phyloP scores from a whole-genome alignment of 1,140 invertebrate species.

The Medauroidea extradentata region DNA sequence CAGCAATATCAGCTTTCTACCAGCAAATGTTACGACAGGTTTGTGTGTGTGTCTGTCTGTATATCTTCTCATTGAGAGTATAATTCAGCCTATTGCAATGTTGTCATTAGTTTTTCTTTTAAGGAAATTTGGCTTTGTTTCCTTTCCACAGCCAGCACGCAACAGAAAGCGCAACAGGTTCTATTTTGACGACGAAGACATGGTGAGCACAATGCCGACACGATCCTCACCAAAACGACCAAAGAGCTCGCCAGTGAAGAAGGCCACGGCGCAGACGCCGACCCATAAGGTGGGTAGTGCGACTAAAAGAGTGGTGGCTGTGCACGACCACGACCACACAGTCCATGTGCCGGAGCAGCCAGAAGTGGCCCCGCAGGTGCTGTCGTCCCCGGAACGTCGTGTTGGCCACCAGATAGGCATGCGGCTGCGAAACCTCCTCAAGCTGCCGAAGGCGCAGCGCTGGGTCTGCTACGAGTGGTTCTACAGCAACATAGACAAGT shows the following conservation, averaged over 20 bases:
- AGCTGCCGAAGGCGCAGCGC: slow-evolving; percentile 97
- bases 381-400: slow-evolving; percentile 60
- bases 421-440: slow-evolving; percentile 90
- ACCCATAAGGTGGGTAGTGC: slow-evolving; percentile 43
- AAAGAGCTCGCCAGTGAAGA: slow-evolving; percentile 45
- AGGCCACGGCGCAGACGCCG: slow-evolving; percentile 56
- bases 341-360: slow-evolving; percentile 30
- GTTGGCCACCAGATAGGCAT: slow-evolving; percentile 86
- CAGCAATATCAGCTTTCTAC: too few relatives aligned
- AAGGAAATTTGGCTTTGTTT: background rate
- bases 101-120: background rate
- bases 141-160: slow-evolving; percentile 59
- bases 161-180: slow-evolving; percentile 87
- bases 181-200: slow-evolving; percentile 86
- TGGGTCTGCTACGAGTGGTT: slow-evolving; percentile 99
- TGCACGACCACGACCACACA: too few relatives aligned
- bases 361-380: slow-evolving; percentile 39
- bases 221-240: slow-evolving; percentile 32
- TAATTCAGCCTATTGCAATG: too few relatives aligned
- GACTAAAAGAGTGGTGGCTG: slow-evolving; percentile 28
- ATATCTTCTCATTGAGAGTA: too few relatives aligned
- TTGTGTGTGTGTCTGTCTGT: too few relatives aligned
- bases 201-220: slow-evolving; percentile 73
- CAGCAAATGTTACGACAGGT: too few relatives aligned
- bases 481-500: slow-evolving; percentile 95